These are phyloP conservation scores for Octomys mimax DNA, from an alignment of 2,797 vertebrate genomes.

Conservation along the genomic window DNA sequence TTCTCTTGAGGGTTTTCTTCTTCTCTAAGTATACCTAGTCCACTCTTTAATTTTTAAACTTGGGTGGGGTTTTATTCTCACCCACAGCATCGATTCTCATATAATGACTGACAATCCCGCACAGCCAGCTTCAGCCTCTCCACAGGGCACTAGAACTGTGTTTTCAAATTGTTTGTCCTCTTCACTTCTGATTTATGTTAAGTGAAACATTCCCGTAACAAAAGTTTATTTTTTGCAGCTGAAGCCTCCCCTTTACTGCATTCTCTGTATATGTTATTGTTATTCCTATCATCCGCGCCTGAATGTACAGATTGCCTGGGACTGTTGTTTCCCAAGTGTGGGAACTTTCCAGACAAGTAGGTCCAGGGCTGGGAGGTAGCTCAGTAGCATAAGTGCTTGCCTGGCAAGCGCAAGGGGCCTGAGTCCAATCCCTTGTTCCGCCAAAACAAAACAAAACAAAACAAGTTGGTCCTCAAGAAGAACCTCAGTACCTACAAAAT, in stretches of 20 bases:
- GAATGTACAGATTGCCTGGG: background rate
- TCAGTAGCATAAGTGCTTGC: too few species aligned
- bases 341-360: background rate
- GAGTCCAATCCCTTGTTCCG: too few species aligned
- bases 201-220: background rate
- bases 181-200: slow-evolving; percentile 11
- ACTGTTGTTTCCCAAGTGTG: background rate
- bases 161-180: background rate
- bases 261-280: background rate
- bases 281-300: background rate
- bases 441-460: background rate
- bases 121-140: background rate
- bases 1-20: background rate
- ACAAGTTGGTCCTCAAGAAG: too few species aligned
- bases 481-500: background rate
- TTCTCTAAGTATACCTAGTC: background rate
- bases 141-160: background rate
- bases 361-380: background rate
- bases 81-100: background rate
- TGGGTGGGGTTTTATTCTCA: background rate
- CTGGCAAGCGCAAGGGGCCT: too few species aligned
- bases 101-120: background rate
- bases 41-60: background rate
- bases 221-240: slow-evolving; percentile 42
- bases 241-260: background rate